Evolutionary conservation across 2,888 invertebrate genomes (phyloP).

Genomic region (Carabus problematicus): DNA sequence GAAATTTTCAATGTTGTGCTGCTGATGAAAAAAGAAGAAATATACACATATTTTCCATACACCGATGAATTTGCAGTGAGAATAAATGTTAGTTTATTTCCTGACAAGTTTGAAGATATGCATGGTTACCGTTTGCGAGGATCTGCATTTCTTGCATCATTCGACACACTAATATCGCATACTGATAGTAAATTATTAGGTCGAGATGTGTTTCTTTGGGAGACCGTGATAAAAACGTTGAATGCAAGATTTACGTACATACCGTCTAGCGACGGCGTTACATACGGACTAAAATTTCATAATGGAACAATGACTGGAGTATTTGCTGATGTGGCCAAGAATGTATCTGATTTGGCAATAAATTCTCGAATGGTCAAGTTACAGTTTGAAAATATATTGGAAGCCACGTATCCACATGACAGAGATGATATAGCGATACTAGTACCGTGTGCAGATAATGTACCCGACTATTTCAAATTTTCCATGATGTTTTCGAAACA

Average conservation of each 20-base stretch:
- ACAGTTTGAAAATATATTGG: constrained; percentile 62
- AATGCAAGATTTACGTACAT: constrained; percentile 60
- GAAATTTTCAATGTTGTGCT: constrained; percentile 48
- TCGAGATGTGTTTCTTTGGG: constrained; percentile 58
- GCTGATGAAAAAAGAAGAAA: constrained; percentile 48
- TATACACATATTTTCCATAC: constrained; percentile 65
- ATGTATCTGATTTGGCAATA: constrained; percentile 61
- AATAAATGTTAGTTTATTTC: constrained; percentile 51
- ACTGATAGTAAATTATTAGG: constrained; percentile 48
- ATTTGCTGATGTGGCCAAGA: constrained; percentile 55
- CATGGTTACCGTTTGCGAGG: constrained; percentile 50
- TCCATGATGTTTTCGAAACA: constrained; percentile 18
- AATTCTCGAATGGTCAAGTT: constrained; percentile 64
- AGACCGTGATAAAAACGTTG: constrained; percentile 55
- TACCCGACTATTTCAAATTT: constrained; percentile 31
- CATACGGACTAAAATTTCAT: constrained; percentile 59
- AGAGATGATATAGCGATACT: constrained; percentile 36
- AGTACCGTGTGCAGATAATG: constrained; percentile 27
- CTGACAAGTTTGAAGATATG: constrained; percentile 53
- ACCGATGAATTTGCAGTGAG: constrained; percentile 57
- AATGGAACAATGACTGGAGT: constrained; percentile 62
- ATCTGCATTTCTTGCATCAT: constrained; percentile 55
- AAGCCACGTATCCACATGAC: constrained; percentile 62
- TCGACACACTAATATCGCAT: constrained; percentile 12
- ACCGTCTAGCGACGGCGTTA: constrained; percentile 58